Evolutionary conservation across 2,888 invertebrate genomes (phyloP).

Genomic region (Amblyjoppa fuscipennis): DNA sequence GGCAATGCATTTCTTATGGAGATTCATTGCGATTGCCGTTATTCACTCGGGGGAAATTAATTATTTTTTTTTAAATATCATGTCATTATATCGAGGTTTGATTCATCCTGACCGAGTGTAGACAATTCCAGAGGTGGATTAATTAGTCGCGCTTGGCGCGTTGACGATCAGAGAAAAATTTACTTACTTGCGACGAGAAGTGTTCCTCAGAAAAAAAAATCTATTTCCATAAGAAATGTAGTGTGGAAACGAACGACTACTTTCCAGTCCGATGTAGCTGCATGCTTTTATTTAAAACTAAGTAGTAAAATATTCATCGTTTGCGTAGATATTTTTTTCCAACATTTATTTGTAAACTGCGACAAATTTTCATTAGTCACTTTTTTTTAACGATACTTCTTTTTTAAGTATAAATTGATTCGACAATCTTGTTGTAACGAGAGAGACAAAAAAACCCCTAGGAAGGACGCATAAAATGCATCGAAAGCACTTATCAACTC

Average conservation of each 20-base stretch:
- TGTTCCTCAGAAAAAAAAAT: constrained; percentile 60
- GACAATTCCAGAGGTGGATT: constrained; percentile 83
- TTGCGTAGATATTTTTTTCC: constrained; percentile 46
- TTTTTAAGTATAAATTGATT: constrained; percentile 12
- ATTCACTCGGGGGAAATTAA: constrained; percentile 49
- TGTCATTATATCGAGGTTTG: constrained; percentile 13
- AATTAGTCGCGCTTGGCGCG: constrained; percentile 64
- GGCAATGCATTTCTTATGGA: constrained; percentile 85
- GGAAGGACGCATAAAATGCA: constrained; percentile 43
- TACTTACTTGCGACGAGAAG: constrained; percentile 50
- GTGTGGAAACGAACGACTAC: constrained; percentile 72
- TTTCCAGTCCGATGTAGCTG: constrained; percentile 83
- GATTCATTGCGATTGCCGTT: constrained; percentile 77
- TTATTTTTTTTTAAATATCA: constrained; percentile 23
- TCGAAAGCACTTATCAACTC: constrained; percentile 55
- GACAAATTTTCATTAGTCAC: constrained; percentile 22
- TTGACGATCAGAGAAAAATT: constrained; percentile 40
- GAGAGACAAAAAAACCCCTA: constrained; percentile 1
- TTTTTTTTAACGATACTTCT: constrained; percentile 3
- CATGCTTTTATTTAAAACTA: constrained; percentile 74
- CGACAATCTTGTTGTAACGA: constrained; percentile 27
- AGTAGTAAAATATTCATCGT: constrained; percentile 55
- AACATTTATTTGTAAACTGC: constrained; percentile 40
- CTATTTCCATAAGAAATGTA: constrained; percentile 84
- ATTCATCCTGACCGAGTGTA: constrained; percentile 49